phyloP scores from a whole-genome alignment of 2,888 invertebrate species.

The Spodoptera picta region DNA sequence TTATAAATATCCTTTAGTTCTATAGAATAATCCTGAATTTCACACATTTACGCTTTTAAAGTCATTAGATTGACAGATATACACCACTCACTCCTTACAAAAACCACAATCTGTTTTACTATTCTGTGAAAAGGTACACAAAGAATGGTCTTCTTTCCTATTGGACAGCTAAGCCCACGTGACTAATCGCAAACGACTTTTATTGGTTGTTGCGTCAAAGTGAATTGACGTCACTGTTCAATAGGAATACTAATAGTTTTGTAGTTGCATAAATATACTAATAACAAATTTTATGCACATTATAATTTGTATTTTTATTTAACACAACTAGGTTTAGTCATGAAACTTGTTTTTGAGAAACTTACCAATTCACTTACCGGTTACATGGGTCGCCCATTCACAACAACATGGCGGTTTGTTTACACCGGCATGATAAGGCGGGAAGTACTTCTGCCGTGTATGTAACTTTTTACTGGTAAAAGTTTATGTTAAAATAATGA shows the following conservation, averaged over 20 bases:
- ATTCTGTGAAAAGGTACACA: constrained; percentile 87
- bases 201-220: constrained; percentile 77
- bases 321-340: neutral
- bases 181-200: constrained; percentile 68
- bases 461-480: constrained; percentile 56
- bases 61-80: constrained; percentile 86
- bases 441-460: constrained; percentile 75
- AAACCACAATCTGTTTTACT: constrained; percentile 87
- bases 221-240: constrained; percentile 73
- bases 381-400: constrained; percentile 70
- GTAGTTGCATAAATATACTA: neutral
- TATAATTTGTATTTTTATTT: constrained; percentile 15
- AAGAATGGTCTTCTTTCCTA: constrained; percentile 84
- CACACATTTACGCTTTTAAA: constrained; percentile 90
- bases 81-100: constrained; percentile 87
- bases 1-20: constrained; percentile 91
- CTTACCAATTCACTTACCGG: constrained; percentile 69
- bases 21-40: constrained; percentile 91
- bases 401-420: constrained; percentile 89
- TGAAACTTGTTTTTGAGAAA: constrained; percentile 33
- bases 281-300: neutral
- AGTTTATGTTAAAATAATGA: constrained; percentile 64
- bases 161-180: constrained; percentile 88
- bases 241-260: constrained; percentile 54
- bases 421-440: constrained; percentile 89